Conservation (phyloP, 2,113 vertebrate species). For the Urocolius indicus region DNA sequence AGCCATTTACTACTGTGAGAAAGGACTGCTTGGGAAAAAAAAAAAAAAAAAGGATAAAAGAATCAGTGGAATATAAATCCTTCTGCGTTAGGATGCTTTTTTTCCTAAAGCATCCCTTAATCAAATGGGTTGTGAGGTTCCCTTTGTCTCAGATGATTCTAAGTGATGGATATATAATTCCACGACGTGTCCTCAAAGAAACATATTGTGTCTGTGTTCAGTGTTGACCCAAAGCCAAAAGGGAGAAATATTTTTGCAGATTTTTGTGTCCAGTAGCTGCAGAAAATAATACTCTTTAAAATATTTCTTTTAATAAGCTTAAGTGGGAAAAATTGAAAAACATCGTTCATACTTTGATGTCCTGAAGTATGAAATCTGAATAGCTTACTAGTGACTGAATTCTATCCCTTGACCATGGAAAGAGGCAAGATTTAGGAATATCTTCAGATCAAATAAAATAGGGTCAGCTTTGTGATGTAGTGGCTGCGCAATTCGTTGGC, state of each 20-base stretch:
- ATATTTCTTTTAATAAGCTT: slow-evolving; percentile 74
- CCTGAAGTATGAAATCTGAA: slow-evolving; percentile 74
- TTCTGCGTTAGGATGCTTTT: not conserved
- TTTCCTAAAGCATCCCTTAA: not conserved
- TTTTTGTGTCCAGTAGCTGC: slow-evolving; percentile 61
- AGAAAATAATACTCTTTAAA: slow-evolving; percentile 68
- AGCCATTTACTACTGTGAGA: not conserved
- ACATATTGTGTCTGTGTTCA: not conserved
- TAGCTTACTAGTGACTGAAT: slow-evolving; percentile 46
- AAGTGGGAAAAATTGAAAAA: slow-evolving; percentile 73
- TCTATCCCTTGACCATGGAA: slow-evolving; percentile 47
- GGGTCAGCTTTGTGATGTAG: slow-evolving; percentile 13
- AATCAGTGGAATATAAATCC: slow-evolving; percentile 4
- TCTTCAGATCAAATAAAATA: slow-evolving; percentile 3
- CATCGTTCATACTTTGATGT: slow-evolving; percentile 76
- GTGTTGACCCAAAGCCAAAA: slow-evolving; percentile 16
- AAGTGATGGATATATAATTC: not conserved
- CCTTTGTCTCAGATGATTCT: slow-evolving; percentile 6
- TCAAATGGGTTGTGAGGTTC: not conserved
- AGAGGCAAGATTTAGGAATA: slow-evolving; percentile 58
- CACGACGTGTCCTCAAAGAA: slow-evolving; percentile 23
- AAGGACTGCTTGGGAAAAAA: not conserved
- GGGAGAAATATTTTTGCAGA: slow-evolving; percentile 34
- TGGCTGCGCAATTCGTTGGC: not conserved
- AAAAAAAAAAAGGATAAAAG: not conserved